Base-by-base conservation (phyloP, 2,888 invertebrate species). In the Pemphredon lugubris region DNA sequence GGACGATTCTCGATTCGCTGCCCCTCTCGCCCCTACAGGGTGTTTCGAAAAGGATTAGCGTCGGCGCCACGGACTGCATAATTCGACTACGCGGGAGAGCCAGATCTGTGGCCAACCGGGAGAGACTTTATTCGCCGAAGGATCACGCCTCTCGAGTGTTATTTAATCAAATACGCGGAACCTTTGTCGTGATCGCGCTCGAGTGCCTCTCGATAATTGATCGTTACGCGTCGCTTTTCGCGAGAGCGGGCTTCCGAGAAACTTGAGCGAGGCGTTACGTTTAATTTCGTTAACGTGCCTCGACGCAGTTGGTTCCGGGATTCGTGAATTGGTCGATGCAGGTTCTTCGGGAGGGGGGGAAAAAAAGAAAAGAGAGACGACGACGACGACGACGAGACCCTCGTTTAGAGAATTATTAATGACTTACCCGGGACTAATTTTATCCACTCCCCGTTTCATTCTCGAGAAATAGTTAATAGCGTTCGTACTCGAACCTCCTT, bases 21-120 rank as follows among this genome's bases (percentile, higher is more conserved):
- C 32, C 34, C 51, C 39, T n/a, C 47, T 21, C 23, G 11, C 39
- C 39, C 37, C 21, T 61, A 42, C 60, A 60, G 53, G 66, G 69
- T 75, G 72, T 75, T 79, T 77, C 77, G 71, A 72, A 79, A 67
- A 67, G 79, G 79, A 79, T 79, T 79, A 79, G 77, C 72, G 79
- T 79, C 79, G 77, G 53, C 59, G 67, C 71, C 77, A 79, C 69
- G 67, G 53, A 57, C 66, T 67, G 77, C 74, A 53, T 79, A 74
- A 76, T 69, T 78, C 78, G 63, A 63, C 57, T 45, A 54, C 14
- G 14, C 30, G 11, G 30, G 37, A 39, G 48, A 71, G 66, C 55
- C 71, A 34, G 65, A 61, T 71, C 70, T 51, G 61, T 57, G 70
- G 39, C 39, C 44, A 44, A 55, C 67, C 50, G 3, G 11, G 11